Evolutionary conservation across 2,113 vertebrate genomes (phyloP), one percentile per base, ranked within the genome.

Genomic region (Deroptyus accipitrinus): DNA sequence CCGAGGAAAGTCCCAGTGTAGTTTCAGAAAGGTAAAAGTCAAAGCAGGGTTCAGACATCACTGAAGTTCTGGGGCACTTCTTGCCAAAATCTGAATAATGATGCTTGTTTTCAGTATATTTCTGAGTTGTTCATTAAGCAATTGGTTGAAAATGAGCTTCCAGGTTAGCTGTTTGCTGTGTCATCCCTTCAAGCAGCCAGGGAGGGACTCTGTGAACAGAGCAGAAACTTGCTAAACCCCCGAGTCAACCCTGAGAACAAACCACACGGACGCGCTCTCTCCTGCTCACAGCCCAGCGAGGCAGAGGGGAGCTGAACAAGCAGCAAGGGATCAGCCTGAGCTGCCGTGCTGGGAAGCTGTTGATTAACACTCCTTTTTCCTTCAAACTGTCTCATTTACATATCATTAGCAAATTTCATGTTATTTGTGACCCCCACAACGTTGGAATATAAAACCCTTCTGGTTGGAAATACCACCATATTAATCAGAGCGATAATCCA

Each of bases 191-290:
- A 19, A 17, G 7, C 33, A 35, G 69, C 17, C 74, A 6, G 62
- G 49, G 37, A 78, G 83, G 85, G 70, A 4, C 37, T 17, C 37
- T 7, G 57, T 10, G 42, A 39, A 33, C 59, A 20, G 77, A 37
- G 77, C 69, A 62, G 66, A 20, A 55, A 16, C 51, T 49, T 18
- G 37, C 76, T 37, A 4, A 41, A 7, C 44, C 0, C 24, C 66
- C 19, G 17, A 28, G 51, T 16, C 57, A 39, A 2, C 23, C 4
- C 69, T 25, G 83, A 55, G 90, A 57, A n/a, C 70, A 86, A 73
- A 69, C 13, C 7, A 0, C 5, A 15, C 2, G 17, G 17, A 7
- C 10, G 1, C 3, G 48, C 23, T 51, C 67, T 25, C 30, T 49
- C 63, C 1, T 35, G 14, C 37, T 39, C 73, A 2, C 83, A 64